Evolutionary conservation across 2,888 invertebrate species (phyloP).

Genomic region (Sympetrum striolatum): DNA sequence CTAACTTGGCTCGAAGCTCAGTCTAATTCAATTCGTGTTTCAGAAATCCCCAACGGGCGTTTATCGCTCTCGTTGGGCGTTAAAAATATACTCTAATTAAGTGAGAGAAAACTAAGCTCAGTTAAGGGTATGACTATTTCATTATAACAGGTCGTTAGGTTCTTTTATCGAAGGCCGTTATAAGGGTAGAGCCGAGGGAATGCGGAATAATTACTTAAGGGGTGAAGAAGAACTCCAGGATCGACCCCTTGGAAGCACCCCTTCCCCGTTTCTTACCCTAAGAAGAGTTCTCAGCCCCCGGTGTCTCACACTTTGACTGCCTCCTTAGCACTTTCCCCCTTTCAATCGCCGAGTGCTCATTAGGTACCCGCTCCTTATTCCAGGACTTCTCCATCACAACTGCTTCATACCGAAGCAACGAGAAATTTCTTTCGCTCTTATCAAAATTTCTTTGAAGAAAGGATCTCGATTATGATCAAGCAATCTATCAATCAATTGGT

Average conservation of each 20-base stretch:
- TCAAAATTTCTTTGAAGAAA: too few species aligned
- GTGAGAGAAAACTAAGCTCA: slow-evolving; percentile 16
- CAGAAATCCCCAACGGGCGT: not conserved
- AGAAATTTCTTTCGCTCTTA: too few species aligned
- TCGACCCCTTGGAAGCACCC: not conserved
- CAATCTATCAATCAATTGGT: too few species aligned
- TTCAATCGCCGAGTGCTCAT: not conserved
- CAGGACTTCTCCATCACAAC: too few species aligned
- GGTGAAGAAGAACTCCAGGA: not conserved
- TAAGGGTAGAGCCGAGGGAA: slow-evolving; percentile 32
- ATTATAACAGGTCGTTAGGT: slow-evolving; percentile 39
- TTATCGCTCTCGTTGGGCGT: not conserved
- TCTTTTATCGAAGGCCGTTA: slow-evolving; percentile 26
- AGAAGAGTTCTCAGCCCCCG: not conserved
- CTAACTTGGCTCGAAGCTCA: not conserved
- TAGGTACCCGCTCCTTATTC: not conserved
- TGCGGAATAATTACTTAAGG: slow-evolving; percentile 33
- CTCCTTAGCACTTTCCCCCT: not conserved
- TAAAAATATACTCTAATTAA: slow-evolving; percentile 19
- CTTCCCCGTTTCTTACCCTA: not conserved
- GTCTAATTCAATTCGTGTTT: not conserved
- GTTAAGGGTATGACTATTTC: slow-evolving; percentile 38
- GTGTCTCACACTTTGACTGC: not conserved
- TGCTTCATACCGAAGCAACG: too few species aligned
- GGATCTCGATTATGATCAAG: too few species aligned